Evolutionary conservation across 2,888 invertebrate species (phyloP).

Genomic region (Isoperla grammatica): DNA sequence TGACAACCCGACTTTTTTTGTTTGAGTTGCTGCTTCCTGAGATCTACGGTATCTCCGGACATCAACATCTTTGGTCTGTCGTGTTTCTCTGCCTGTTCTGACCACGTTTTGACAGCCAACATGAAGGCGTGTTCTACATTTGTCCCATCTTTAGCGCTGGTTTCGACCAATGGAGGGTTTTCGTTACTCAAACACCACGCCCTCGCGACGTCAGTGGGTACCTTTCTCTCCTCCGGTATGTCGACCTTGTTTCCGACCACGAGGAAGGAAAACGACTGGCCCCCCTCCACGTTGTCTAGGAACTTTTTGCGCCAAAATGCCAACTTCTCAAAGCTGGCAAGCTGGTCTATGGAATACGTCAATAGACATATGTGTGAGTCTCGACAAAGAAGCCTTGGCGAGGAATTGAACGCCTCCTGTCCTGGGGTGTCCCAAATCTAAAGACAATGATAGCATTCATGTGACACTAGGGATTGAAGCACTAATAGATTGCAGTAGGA

Average conservation of each 20-base stretch:
- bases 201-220: slow-evolving; percentile 67
- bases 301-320: slow-evolving; percentile 88
- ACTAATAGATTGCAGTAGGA: too few relatives aligned
- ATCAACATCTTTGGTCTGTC: slow-evolving; percentile 41
- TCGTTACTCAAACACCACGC: slow-evolving; percentile 82
- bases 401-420: slow-evolving; percentile 86
- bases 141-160: slow-evolving; percentile 85
- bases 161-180: slow-evolving; percentile 77
- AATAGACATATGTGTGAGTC: slow-evolving; percentile 91
- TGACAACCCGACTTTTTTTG: slow-evolving; percentile 31
- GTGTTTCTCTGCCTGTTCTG: slow-evolving; percentile 49
- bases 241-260: slow-evolving; percentile 91
- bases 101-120: slow-evolving; percentile 69
- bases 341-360: slow-evolving; percentile 82
- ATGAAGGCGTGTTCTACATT: slow-evolving; percentile 86
- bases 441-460: slow-evolving; percentile 33
- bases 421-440: slow-evolving; percentile 96
- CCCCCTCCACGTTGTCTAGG: slow-evolving; percentile 77
- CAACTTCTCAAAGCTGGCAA: slow-evolving; percentile 75
- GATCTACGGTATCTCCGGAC: slow-evolving; percentile 44
- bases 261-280: slow-evolving; percentile 78
- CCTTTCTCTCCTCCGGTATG: slow-evolving; percentile 61
- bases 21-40: slow-evolving; percentile 33
- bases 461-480: too few relatives aligned
- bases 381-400: slow-evolving; percentile 89